Conservation (phyloP, 1,140 invertebrate species). For the Drosophila malerkotliana region DNA sequence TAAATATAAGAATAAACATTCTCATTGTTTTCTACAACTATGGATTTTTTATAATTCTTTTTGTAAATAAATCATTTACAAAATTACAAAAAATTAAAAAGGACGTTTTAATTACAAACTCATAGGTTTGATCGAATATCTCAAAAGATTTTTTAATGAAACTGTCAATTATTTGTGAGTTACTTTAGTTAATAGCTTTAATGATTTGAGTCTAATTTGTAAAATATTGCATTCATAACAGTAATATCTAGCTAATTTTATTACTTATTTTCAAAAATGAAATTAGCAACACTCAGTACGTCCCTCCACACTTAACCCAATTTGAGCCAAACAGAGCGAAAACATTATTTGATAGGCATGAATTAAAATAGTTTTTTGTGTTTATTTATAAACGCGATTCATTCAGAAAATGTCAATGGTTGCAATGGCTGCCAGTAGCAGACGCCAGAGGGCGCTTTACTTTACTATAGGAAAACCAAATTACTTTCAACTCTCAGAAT, state of each 20-base stretch:
- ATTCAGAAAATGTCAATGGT: conserved; percentile 44
- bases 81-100: too few relatives aligned
- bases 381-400: conserved; percentile 38
- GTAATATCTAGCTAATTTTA: conserved; percentile 17
- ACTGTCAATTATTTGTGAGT: too few relatives aligned
- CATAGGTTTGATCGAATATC: too few relatives aligned
- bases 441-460: conserved; percentile 22
- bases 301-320: background rate
- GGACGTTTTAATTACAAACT: too few relatives aligned
- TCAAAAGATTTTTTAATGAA: too few relatives aligned
- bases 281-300: background rate
- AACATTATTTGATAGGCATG: conserved; percentile 41
- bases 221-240: too few relatives aligned
- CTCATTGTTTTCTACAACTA: too few relatives aligned
- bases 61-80: too few relatives aligned
- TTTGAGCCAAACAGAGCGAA: conserved; percentile 28
- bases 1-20: too few relatives aligned
- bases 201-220: too few relatives aligned
- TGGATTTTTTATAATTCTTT: too few relatives aligned
- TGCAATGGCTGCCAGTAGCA: background rate
- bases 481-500: conserved; percentile 7
- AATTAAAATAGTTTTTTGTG: conserved; percentile 31
- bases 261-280: conserved; percentile 8
- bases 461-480: background rate
- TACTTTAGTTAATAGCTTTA: too few relatives aligned